Conservation (phyloP, 2,888 invertebrate genomes). For the Drymonia ruficornis region DNA sequence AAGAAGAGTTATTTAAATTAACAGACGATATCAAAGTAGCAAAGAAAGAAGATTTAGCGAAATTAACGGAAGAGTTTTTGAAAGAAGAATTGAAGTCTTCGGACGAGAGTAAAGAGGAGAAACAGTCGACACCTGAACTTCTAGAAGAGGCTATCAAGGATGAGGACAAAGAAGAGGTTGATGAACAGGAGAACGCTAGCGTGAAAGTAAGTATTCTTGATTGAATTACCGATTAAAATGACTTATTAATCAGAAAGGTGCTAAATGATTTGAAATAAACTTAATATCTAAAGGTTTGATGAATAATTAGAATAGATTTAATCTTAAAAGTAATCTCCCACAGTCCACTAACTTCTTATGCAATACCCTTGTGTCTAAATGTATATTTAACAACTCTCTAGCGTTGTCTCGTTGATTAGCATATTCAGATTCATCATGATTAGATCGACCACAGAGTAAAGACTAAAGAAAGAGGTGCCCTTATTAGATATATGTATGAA, state of each 20-base stretch:
- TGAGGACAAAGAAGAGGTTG: conserved; percentile 52
- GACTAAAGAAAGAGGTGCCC: too few species aligned
- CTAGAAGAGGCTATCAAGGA: conserved; percentile 70
- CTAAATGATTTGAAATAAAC: neutral
- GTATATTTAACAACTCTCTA: too few species aligned
- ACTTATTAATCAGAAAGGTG: neutral
- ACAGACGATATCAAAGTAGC: conserved; percentile 42
- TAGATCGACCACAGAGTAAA: too few species aligned
- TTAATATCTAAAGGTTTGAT: too few species aligned
- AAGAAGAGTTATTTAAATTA: conserved; percentile 45
- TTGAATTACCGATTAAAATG: neutral
- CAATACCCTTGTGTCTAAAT: too few species aligned
- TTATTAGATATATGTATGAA: too few species aligned
- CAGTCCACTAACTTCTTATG: too few species aligned
- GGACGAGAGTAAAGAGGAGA: conserved; percentile 50
- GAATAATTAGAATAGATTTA: too few species aligned
- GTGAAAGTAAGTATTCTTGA: conserved; percentile 67
- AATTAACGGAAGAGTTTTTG: conserved; percentile 61
- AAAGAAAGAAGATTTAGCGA: conserved; percentile 52
- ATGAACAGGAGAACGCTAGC: conserved; percentile 62
- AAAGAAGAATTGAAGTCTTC: conserved; percentile 45
- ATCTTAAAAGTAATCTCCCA: too few species aligned
- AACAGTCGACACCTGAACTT: conserved; percentile 63
- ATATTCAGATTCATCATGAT: too few species aligned
- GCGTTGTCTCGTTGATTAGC: too few species aligned